Conservation (phyloP, 2,888 invertebrate species). For the Drosophila mayaguana region DNA sequence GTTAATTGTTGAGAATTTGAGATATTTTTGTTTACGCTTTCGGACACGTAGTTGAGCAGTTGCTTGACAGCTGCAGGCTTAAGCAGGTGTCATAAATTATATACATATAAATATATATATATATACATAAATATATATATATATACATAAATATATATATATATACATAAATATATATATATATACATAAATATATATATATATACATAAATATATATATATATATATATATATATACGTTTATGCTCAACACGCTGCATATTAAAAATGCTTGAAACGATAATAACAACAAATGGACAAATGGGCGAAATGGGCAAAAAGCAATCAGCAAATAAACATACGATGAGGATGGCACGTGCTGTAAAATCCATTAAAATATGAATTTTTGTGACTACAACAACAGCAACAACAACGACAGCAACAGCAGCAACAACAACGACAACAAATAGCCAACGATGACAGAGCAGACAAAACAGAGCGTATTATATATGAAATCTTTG, state of each 20-base stretch:
- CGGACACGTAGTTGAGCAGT: slow-evolving; percentile 30
- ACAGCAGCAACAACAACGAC: not conserved
- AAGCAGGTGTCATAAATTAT: slow-evolving; percentile 53
- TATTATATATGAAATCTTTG: slow-evolving; percentile 73
- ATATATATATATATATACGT: slow-evolving; percentile 31
- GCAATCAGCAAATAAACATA: slow-evolving; percentile 60
- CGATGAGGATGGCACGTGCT: slow-evolving; percentile 50
- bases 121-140: not conserved
- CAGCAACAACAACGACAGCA: not conserved
- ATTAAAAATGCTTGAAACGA: slow-evolving; percentile 40
- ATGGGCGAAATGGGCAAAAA: slow-evolving; percentile 21
- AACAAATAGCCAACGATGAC: slow-evolving; percentile 9
- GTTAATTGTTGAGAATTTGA: slow-evolving; percentile 1
- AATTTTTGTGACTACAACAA: slow-evolving; percentile 44
- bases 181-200: slow-evolving; percentile 27
- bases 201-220: not conserved
- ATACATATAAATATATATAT: slow-evolving; percentile 11
- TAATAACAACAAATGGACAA: slow-evolving; percentile 39
- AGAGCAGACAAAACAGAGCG: slow-evolving; percentile 21
- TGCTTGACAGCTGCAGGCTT: slow-evolving; percentile 55
- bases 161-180: not conserved
- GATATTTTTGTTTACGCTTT: not conserved
- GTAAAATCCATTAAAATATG: slow-evolving; percentile 74
- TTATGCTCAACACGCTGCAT: slow-evolving; percentile 30
- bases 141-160: slow-evolving; percentile 28